These are phyloP conservation scores for Argya squamiceps DNA, from an alignment of 2,797 vertebrate species.

Conservation along the genomic window DNA sequence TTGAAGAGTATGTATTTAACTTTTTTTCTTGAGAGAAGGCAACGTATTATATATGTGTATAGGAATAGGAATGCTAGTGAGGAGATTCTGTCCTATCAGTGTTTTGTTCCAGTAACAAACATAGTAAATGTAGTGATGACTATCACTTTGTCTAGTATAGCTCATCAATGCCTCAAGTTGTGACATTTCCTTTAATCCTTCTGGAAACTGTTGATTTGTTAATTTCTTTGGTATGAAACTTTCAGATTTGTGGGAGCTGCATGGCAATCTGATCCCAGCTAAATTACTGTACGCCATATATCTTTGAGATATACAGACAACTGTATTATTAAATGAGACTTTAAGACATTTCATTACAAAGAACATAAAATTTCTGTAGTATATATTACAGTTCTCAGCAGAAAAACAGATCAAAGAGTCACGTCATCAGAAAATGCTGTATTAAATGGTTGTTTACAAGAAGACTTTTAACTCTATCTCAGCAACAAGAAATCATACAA, in stretches of 20 bases:
- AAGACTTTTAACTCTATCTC: conserved; percentile 50
- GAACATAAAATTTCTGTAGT: background rate
- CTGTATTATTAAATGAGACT: conserved; percentile 19
- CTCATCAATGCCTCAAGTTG: background rate
- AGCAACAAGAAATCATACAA: conserved; percentile 31
- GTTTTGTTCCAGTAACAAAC: background rate
- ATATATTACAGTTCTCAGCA: background rate
- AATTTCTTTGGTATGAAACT: conserved; percentile 1
- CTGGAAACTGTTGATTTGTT: background rate
- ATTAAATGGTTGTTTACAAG: conserved; percentile 36
- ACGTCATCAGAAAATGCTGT: conserved; percentile 14
- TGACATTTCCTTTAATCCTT: background rate
- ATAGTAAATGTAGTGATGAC: background rate
- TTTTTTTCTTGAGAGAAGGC: background rate
- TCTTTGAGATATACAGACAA: background rate
- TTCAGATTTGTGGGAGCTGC: background rate
- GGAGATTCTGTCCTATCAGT: background rate
- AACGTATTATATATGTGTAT: background rate
- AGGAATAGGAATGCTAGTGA: background rate
- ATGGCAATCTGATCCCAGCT: background rate
- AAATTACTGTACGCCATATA: background rate
- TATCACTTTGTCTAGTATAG: background rate
- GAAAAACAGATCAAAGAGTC: conserved; percentile 39
- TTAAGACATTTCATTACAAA: conserved; percentile 21
- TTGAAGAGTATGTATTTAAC: background rate